A percentile compares a stretch with the other conserved stretches of the same genome.
These are phyloP conservation scores for Pica pica DNA, from an alignment of 2,113 vertebrate genomes.

Conservation along the genomic window DNA sequence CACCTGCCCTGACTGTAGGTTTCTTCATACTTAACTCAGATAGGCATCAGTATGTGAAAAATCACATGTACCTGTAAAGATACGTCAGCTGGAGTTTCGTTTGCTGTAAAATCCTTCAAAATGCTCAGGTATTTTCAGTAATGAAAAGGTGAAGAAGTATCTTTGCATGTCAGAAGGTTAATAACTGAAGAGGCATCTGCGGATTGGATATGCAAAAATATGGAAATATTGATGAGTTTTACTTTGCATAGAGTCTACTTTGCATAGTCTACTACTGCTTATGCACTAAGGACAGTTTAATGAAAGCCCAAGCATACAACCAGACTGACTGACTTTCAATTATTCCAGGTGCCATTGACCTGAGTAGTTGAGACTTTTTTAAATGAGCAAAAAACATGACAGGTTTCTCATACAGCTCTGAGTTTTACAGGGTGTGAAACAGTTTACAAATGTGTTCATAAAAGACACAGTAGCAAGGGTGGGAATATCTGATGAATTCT, in stretches of 20 bases:
- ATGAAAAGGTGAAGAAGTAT: neutral
- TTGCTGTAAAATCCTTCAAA: neutral
- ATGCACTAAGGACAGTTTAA: neutral
- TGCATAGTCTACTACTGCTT: neutral
- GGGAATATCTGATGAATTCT: neutral
- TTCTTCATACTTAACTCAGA: neutral
- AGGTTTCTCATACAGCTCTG: neutral
- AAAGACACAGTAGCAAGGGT: neutral
- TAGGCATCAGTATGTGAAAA: neutral
- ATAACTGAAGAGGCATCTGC: neutral
- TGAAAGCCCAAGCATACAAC: neutral
- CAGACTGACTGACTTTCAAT: neutral
- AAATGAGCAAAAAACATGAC: neutral
- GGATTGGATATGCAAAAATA: neutral
- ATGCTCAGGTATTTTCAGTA: neutral
- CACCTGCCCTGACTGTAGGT: rapidly evolving
- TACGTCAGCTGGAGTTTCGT: neutral
- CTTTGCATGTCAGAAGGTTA: neutral
- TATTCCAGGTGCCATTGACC: neutral
- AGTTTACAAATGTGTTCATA: neutral
- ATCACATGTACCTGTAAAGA: neutral
- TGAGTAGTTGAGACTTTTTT: neutral
- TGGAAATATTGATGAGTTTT: neutral
- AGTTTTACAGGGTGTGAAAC: neutral
- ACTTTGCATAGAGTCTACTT: neutral